phyloP scores from a whole-genome alignment of 2,113 vertebrate species.

The crab-eating macaque (Macaca fascicularis) region T2T-MFA8v1.1 NC_088391.1:98301001-98301500 shows the following conservation, averaged over 20 bases:
- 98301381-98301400: not conserved
- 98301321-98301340: not conserved
- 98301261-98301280: not conserved
- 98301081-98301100: not conserved
- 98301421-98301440: not conserved
- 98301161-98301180: not conserved
- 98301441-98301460: not conserved
- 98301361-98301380: not conserved
- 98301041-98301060: not conserved
- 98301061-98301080: not conserved
- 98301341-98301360: not conserved
- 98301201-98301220: not conserved
- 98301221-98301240: not conserved
- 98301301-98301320: not conserved
- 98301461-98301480: not conserved
- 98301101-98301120: not conserved
- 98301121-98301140: not conserved
- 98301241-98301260: not conserved
- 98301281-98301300: not conserved
- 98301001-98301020: not conserved
- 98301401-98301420: not conserved
- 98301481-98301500: not conserved
- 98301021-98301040: not conserved
- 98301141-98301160: not conserved
- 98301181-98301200: not conserved